Evolutionary conservation across 2,797 vertebrate species (phyloP).

Genomic region (Phyllotis vaccarum): DNA sequence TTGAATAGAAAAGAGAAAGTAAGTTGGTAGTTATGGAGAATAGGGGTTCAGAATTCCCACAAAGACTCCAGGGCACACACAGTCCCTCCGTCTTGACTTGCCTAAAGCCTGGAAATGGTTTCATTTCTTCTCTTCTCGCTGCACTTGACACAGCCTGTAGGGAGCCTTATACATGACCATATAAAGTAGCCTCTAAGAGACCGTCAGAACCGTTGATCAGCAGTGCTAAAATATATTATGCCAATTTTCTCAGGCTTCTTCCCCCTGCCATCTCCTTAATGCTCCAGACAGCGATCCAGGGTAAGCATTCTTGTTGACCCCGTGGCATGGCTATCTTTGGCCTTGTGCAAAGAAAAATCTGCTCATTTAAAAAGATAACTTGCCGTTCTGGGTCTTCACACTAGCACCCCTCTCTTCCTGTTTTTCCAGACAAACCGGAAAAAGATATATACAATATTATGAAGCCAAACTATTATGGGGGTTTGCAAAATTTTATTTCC

Average conservation of each 20-base stretch:
- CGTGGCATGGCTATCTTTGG: conserved; percentile 60
- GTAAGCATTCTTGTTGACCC: conserved; percentile 24
- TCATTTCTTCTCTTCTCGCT: not conserved
- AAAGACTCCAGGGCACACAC: not conserved
- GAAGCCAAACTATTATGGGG: conserved; percentile 87
- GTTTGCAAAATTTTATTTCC: conserved; percentile 89
- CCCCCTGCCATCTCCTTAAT: not conserved
- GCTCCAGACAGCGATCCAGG: conserved; percentile 43
- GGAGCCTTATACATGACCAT: not conserved
- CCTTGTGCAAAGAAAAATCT: conserved; percentile 83
- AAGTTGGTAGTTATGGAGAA: not conserved
- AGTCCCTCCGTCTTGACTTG: not conserved
- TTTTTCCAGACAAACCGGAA: conserved; percentile 88
- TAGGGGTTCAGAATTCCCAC: not conserved
- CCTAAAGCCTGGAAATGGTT: not conserved
- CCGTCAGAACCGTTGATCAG: not conserved
- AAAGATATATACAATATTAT: conserved; percentile 87
- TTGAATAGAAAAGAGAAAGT: not conserved
- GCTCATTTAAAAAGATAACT: conserved; percentile 87
- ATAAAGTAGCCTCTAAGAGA: not conserved
- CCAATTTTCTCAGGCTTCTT: not conserved
- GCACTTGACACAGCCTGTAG: no score
- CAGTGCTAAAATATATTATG: not conserved
- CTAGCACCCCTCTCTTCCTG: conserved; percentile 89
- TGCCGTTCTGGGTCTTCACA: conserved; percentile 83